Evolutionary conservation across 2,888 invertebrate genomes (phyloP).

Genomic region (Napeogenes sylphis): DNA sequence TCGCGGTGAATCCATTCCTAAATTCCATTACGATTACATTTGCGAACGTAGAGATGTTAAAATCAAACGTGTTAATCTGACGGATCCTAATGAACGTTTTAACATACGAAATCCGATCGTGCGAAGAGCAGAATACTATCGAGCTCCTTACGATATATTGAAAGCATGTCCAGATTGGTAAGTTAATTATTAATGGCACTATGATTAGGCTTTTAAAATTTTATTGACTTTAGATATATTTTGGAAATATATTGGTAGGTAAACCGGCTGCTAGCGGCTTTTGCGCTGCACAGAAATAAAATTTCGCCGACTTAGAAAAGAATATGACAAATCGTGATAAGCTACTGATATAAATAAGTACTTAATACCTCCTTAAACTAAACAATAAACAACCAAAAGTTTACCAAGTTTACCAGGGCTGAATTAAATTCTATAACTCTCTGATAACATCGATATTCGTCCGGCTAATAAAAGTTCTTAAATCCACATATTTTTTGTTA

Average conservation of each 20-base stretch:
- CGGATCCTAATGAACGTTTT: slow-evolving; percentile 67
- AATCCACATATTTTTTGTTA: too few species aligned
- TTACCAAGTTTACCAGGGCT: too few species aligned
- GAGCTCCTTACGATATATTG: slow-evolving; percentile 67
- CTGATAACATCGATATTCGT: too few species aligned
- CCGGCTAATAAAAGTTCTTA: too few species aligned
- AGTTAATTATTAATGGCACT: neutral
- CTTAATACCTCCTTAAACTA: too few species aligned
- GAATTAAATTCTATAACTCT: too few species aligned
- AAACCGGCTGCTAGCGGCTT: too few species aligned
- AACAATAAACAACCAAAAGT: too few species aligned
- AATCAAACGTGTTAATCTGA: slow-evolving; percentile 63
- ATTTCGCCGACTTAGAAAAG: too few species aligned
- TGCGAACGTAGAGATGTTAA: slow-evolving; percentile 65
- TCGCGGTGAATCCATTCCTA: slow-evolving; percentile 60
- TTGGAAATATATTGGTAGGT: neutral
- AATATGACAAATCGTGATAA: too few species aligned
- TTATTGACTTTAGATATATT: neutral
- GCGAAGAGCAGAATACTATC: slow-evolving; percentile 66
- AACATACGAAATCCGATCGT: slow-evolving; percentile 66
- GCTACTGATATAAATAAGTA: too few species aligned
- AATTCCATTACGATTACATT: slow-evolving; percentile 71
- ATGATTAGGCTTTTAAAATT: neutral
- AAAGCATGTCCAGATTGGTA: slow-evolving; percentile 72
- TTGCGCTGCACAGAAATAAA: too few species aligned